phyloP scores from a whole-genome alignment of 2,797 vertebrate genomes.

The Spinus olivaceus region DNA sequence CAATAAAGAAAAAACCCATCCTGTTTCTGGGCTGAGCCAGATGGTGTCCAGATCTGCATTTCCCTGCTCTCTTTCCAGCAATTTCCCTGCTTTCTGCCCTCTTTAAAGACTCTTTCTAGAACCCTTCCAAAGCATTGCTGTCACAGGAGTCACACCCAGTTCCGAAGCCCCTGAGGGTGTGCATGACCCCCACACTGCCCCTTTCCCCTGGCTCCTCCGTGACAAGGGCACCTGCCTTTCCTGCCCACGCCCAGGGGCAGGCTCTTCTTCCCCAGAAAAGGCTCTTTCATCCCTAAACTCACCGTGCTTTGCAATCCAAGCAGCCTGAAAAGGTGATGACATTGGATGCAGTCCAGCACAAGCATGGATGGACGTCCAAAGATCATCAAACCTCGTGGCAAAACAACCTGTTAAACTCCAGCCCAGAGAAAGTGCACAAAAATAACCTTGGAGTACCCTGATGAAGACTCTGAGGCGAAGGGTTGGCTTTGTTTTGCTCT shows the following conservation, averaged over 20 bases:
- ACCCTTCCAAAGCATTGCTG: neutral
- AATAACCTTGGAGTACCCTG: neutral
- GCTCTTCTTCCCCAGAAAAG: neutral
- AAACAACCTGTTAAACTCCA: neutral
- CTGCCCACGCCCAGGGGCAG: neutral
- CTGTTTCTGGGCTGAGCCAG: neutral
- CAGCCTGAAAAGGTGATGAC: neutral
- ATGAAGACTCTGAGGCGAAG: neutral
- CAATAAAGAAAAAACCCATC: neutral
- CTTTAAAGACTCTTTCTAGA: neutral
- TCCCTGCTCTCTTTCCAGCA: neutral
- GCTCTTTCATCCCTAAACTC: neutral
- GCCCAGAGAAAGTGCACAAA: neutral
- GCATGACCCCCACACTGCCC: fast-evolving
- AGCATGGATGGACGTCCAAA: fast-evolving
- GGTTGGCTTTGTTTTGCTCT: neutral
- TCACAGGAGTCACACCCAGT: neutral
- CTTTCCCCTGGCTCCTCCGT: neutral
- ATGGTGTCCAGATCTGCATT: neutral
- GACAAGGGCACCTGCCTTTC: neutral
- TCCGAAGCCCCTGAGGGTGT: too few species aligned
- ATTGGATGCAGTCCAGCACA: neutral
- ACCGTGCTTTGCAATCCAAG: fast-evolving
- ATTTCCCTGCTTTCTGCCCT: neutral
- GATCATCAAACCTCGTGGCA: neutral